phyloP scores from a whole-genome alignment of 2,888 invertebrate genomes.

The Ornithoptera alexandrae region DNA sequence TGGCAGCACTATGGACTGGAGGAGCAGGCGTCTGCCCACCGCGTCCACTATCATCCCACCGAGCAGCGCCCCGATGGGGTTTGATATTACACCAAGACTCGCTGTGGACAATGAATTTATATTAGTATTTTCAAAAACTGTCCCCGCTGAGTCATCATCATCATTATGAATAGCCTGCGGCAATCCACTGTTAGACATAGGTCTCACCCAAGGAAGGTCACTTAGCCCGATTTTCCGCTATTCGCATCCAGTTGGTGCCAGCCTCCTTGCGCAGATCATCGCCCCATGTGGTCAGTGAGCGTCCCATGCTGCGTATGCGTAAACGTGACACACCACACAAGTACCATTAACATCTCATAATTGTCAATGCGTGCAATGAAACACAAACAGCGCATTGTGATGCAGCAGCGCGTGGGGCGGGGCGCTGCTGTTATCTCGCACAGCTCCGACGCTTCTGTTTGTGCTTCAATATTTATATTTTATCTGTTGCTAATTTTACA shows the following conservation, averaged over 20 bases:
- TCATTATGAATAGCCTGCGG: too few species aligned
- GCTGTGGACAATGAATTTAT: constrained; percentile 64
- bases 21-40: constrained; percentile 81
- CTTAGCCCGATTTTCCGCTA: too few species aligned
- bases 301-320: too few species aligned
- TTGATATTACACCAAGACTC: constrained; percentile 85
- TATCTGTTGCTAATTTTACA: constrained; percentile 15
- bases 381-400: constrained; percentile 3
- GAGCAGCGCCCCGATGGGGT: constrained; percentile 84
- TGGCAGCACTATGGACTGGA: constrained; percentile 84
- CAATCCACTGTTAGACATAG: too few species aligned
- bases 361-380: constrained; percentile 5
- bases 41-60: constrained; percentile 85
- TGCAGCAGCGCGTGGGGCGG: background rate
- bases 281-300: too few species aligned
- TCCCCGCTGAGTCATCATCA: too few species aligned
- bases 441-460: background rate
- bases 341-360: background rate
- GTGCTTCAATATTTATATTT: constrained; percentile 3
- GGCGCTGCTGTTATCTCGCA: constrained; percentile 7
- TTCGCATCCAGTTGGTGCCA: too few species aligned
- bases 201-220: too few species aligned
- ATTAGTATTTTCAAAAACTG: too few species aligned
- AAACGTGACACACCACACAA: too few species aligned
- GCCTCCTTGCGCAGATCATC: too few species aligned